These are phyloP conservation scores for Ganaspis sp. DNA, from an alignment of 1,140 invertebrate genomes.

Conservation along the genomic window DNA sequence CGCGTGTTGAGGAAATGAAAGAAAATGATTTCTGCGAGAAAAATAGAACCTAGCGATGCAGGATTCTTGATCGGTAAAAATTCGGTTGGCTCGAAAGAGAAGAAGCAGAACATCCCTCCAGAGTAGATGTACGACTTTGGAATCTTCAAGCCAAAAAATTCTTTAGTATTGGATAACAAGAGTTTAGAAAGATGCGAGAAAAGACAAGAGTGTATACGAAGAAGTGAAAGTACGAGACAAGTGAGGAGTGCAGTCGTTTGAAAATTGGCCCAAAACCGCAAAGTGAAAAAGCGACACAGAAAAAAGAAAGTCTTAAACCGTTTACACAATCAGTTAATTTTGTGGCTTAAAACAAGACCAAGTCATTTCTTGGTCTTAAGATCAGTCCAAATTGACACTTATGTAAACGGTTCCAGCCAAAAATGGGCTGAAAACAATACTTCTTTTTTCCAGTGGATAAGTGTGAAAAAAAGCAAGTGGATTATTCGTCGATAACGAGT, in stretches of 20 bases:
- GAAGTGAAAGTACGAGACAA: constrained; percentile 25
- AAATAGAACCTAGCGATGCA: constrained; percentile 8
- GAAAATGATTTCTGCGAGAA: neutral
- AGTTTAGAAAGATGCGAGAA: constrained; percentile 37
- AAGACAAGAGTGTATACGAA: constrained; percentile 25
- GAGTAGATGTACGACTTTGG: neutral
- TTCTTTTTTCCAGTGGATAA: constrained; percentile 9
- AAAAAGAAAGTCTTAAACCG: too few relatives aligned
- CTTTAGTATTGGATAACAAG: constrained; percentile 73
- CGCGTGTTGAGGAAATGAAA: neutral
- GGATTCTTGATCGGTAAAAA: neutral
- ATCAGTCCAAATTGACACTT: too few relatives aligned
- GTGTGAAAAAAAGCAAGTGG: constrained; percentile 33
- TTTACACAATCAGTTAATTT: too few relatives aligned
- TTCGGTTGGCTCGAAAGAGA: neutral
- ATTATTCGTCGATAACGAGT: constrained; percentile 1
- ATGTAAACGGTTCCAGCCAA: too few relatives aligned
- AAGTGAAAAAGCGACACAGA: neutral
- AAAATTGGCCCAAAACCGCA: neutral
- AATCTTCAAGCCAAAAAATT: constrained; percentile 46
- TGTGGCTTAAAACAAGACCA: too few relatives aligned
- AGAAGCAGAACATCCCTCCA: constrained; percentile 13
- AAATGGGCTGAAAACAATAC: too few relatives aligned
- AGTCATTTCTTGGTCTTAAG: too few relatives aligned
- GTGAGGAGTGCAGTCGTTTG: constrained; percentile 29